Percentiles rank a stretch among this genome's conserved stretches.
Conservation (phyloP, 2,888 invertebrate genomes). For the Melipona beecheii region DNA sequence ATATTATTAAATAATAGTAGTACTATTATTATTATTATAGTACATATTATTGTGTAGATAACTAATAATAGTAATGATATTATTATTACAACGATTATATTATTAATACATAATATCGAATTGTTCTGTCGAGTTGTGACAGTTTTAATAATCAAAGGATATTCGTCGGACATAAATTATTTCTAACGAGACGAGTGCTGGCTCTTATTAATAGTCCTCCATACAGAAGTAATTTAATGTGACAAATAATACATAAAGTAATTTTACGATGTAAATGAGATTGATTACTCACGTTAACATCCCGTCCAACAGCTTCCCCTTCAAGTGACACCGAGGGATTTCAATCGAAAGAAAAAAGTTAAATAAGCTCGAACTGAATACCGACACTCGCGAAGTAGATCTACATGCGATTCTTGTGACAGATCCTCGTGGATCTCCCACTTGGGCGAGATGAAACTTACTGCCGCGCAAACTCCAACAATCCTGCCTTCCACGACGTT, state of each 20-base stretch:
- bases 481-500: conserved; percentile 40
- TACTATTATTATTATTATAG: too few species aligned
- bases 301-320: not conserved
- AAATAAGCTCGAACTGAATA: conserved; percentile 34
- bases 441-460: conserved; percentile 28
- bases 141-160: too few species aligned
- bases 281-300: conserved; percentile 37
- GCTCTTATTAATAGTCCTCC: too few species aligned
- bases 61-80: too few species aligned
- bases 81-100: too few species aligned
- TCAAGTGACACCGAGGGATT: not conserved
- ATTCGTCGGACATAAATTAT: too few species aligned
- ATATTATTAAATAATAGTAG: too few species aligned
- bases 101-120: too few species aligned
- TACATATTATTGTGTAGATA: too few species aligned
- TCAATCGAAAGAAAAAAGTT: conserved; percentile 2
- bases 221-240: not conserved
- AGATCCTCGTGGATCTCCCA: conserved; percentile 59
- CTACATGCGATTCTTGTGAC: conserved; percentile 48
- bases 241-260: too few species aligned
- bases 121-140: too few species aligned
- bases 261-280: not conserved
- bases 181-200: too few species aligned
- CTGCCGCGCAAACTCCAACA: conserved; percentile 52
- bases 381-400: conserved; percentile 48